Percentiles rank a stretch among this genome's conserved stretches.
Evolutionary conservation across 2,113 vertebrate genomes (phyloP).

Genomic region (Papio anubis): DNA sequence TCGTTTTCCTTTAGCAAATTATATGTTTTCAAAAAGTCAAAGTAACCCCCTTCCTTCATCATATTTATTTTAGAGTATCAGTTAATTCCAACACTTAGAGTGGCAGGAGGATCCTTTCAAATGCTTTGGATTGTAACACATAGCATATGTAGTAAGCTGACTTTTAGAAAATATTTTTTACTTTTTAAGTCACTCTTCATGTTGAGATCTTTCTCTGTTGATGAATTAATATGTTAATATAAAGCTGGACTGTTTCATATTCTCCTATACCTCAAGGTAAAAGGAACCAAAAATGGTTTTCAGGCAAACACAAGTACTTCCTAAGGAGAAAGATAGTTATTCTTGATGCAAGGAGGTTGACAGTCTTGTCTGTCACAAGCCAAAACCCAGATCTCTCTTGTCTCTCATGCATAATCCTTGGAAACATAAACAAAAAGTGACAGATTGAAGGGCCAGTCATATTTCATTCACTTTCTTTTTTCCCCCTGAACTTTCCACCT

Average conservation of each 20-base stretch:
- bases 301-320: slow-evolving; percentile 45
- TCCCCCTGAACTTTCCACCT: not conserved
- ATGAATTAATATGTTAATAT: not conserved
- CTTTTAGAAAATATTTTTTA: not conserved
- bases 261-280: slow-evolving; percentile 41
- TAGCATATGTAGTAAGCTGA: not conserved
- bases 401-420: slow-evolving; percentile 61
- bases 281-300: not conserved
- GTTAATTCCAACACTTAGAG: not conserved
- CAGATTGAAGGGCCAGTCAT: slow-evolving; percentile 17
- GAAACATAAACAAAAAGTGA: slow-evolving; percentile 66
- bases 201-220: not conserved
- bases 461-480: not conserved
- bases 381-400: slow-evolving; percentile 54
- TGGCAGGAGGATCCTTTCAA: not conserved
- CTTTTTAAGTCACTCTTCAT: not conserved
- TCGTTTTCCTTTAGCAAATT: slow-evolving; percentile 37
- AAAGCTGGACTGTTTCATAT: slow-evolving; percentile 13
- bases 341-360: slow-evolving; percentile 56
- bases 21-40: slow-evolving; percentile 18
- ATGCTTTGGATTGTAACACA: not conserved
- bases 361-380: slow-evolving; percentile 63
- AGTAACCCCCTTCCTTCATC: not conserved
- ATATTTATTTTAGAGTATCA: slow-evolving; percentile 30
- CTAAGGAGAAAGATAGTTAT: not conserved